Conservation (phyloP, 2,797 vertebrate species). For the Harpagifer antarcticus region DNA sequence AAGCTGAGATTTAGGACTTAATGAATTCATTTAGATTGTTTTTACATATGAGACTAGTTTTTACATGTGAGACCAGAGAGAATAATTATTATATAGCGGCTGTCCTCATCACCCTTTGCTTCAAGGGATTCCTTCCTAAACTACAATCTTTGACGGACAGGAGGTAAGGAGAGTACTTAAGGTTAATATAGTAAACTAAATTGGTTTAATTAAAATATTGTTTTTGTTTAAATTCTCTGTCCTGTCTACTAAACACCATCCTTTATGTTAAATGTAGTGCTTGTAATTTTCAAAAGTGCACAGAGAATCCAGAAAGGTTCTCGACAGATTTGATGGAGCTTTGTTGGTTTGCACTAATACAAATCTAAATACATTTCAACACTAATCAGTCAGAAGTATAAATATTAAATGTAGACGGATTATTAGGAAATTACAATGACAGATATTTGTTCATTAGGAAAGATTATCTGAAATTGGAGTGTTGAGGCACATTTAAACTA, state of each 20-base stretch:
- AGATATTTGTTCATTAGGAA: neutral
- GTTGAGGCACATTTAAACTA: neutral
- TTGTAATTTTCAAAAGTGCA: neutral
- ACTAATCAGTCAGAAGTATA: neutral
- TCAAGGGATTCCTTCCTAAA: conserved; percentile 33
- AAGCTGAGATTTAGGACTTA: conserved; percentile 13
- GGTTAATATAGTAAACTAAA: neutral
- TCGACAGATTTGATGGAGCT: neutral
- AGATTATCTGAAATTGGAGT: neutral
- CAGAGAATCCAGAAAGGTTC: neutral
- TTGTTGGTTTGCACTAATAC: neutral
- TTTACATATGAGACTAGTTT: too few relatives aligned
- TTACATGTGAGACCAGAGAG: conserved; percentile 18
- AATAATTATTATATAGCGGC: too few relatives aligned
- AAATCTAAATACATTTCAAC: neutral
- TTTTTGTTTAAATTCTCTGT: neutral
- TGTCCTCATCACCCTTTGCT: conserved; percentile 17
- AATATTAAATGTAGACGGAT: neutral
- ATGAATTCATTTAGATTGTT: conserved; percentile 11
- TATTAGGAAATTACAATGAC: neutral
- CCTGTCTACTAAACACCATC: neutral
- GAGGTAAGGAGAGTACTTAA: neutral
- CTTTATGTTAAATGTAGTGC: neutral
- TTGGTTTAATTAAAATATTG: neutral
- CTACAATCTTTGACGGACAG: too few relatives aligned